phyloP scores from a whole-genome alignment of 2,888 invertebrate genomes.

The Tachina lurida region DNA sequence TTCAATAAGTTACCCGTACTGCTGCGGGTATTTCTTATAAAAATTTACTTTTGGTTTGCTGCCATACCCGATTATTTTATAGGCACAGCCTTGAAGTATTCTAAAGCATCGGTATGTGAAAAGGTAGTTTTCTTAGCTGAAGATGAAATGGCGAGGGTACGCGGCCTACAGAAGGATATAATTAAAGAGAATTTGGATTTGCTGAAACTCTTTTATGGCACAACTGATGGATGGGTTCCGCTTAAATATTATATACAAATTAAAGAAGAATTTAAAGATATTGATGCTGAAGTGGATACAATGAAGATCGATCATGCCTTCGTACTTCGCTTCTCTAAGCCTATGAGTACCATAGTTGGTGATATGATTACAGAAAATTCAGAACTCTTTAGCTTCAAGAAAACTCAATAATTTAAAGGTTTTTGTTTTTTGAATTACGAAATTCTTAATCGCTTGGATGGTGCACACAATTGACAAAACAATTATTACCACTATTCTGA shows the following conservation, averaged over 20 bases:
- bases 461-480: not conserved
- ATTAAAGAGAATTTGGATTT: conserved; percentile 85
- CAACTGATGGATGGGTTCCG: conserved; percentile 93
- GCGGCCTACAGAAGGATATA: conserved; percentile 86
- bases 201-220: conserved; percentile 91
- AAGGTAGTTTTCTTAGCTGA: conserved; percentile 88
- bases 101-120: conserved; percentile 85
- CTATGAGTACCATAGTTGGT: conserved; percentile 84
- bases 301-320: conserved; percentile 90
- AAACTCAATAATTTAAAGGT: conserved; percentile 31
- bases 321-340: conserved; percentile 87
- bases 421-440: conserved; percentile 22
- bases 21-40: conserved; percentile 84
- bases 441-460: not conserved
- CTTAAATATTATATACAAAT: conserved; percentile 87
- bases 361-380: conserved; percentile 80
- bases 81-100: conserved; percentile 84
- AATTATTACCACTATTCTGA: not conserved
- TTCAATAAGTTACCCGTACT: conserved; percentile 85
- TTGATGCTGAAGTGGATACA: conserved; percentile 86
- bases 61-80: conserved; percentile 84
- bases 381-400: conserved; percentile 60
- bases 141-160: conserved; percentile 91
- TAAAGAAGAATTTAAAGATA: conserved; percentile 85
- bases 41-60: conserved; percentile 84